Percentiles rank a stretch among this genome's conserved stretches.
Conservation (phyloP, 2,113 vertebrate genomes). For the Symphodus melops region DNA sequence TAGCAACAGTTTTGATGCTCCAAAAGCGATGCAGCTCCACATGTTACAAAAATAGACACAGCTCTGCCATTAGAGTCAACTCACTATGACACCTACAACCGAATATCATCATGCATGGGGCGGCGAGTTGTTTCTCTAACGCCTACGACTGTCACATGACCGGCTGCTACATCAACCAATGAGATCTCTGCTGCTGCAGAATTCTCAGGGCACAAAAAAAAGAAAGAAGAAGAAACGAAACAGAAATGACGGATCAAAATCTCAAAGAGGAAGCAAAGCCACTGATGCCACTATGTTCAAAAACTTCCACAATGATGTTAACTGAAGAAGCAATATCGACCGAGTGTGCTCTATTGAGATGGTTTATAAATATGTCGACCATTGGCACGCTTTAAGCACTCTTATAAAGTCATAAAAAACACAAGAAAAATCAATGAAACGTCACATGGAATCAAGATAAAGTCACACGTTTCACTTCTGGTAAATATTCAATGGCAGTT, state of each 20-base stretch:
- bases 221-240: conserved; percentile 8
- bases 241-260: background rate
- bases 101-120: conserved; percentile 63
- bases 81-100: conserved; percentile 63
- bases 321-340: conserved; percentile 36
- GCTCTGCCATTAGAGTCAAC: conserved; percentile 56
- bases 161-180: conserved; percentile 29
- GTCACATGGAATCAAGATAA: background rate
- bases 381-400: conserved; percentile 23
- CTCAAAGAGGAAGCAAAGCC: conserved; percentile 37
- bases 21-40: conserved; percentile 50
- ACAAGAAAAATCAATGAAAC: conserved; percentile 12
- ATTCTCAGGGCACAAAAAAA: conserved; percentile 13
- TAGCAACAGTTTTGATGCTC: conserved; percentile 52
- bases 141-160: conserved; percentile 53
- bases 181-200: conserved; percentile 28
- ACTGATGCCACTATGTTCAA: conserved; percentile 42
- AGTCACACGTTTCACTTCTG: conserved; percentile 2
- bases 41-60: conserved; percentile 62
- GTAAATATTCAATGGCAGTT: conserved; percentile 30
- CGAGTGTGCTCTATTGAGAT: conserved; percentile 31
- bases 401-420: background rate
- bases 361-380: conserved; percentile 9
- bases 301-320: conserved; percentile 30
- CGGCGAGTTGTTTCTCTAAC: conserved; percentile 46